These are phyloP conservation scores for Fistularia tabacaria DNA, from an alignment of 2,797 vertebrate species.

Conservation along the genomic window DNA sequence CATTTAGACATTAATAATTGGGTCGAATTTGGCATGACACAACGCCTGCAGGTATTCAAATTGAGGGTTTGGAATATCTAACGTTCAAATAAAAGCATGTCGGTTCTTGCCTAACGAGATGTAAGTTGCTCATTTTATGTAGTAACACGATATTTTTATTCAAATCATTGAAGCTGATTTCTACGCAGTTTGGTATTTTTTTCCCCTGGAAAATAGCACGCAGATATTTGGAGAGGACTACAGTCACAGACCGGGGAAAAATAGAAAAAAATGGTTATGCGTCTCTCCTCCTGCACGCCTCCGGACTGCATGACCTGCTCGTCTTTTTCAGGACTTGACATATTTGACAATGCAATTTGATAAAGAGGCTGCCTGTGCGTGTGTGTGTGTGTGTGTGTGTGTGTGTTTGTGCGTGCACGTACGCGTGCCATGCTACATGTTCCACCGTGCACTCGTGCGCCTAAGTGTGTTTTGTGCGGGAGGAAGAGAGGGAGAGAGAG, in stretches of 20 bases:
- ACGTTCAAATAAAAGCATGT: slow-evolving; percentile 3
- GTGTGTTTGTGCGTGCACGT: slow-evolving; percentile 5
- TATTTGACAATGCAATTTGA: slow-evolving; percentile 70
- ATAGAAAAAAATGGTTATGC: too few species aligned
- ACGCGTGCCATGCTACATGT: slow-evolving; percentile 9
- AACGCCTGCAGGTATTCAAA: slow-evolving; percentile 30
- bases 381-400: slow-evolving; percentile 8
- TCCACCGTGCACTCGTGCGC: slow-evolving; percentile 26
- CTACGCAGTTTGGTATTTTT: slow-evolving; percentile 4
- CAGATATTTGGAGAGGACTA: neutral
- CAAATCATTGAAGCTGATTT: slow-evolving; percentile 1
- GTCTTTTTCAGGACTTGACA: slow-evolving; percentile 47
- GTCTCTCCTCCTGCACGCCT: too few species aligned
- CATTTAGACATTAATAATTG: slow-evolving; percentile 62
- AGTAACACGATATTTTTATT: slow-evolving; percentile 7
- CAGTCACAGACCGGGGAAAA: too few species aligned
- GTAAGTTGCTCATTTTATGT: neutral
- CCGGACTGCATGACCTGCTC: too few species aligned
- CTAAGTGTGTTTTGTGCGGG: slow-evolving; percentile 20
- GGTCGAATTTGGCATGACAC: slow-evolving; percentile 43
- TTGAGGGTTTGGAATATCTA: slow-evolving; percentile 24
- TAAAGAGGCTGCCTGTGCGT: slow-evolving; percentile 49
- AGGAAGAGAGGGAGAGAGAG: slow-evolving; percentile 40
- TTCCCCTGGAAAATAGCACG: neutral
- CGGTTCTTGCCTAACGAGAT: slow-evolving; percentile 3